phyloP scores from a whole-genome alignment of 2,888 invertebrate genomes.

The Ctena decussata region DNA sequence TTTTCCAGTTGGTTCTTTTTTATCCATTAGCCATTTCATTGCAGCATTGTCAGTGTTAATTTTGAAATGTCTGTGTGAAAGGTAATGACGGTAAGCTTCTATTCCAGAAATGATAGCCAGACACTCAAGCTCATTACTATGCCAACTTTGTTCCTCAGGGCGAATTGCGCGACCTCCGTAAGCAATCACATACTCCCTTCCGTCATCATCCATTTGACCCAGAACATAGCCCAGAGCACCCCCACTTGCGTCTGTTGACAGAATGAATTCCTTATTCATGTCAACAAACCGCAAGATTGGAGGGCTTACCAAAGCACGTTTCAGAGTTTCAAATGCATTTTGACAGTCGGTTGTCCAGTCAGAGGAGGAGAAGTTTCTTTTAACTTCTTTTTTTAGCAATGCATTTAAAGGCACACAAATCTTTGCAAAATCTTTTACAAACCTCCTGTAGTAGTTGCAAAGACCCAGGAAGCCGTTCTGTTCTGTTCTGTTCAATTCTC shows the following conservation, averaged over 20 bases:
- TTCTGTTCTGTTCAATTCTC: no score
- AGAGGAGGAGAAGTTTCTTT: neutral
- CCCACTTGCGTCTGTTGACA: slow-evolving; percentile 43
- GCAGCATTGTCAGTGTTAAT: slow-evolving; percentile 27
- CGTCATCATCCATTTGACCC: slow-evolving; percentile 20
- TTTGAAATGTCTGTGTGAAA: slow-evolving; percentile 13
- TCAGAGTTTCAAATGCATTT: neutral
- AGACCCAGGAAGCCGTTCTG: no score
- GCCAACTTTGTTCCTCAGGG: slow-evolving; percentile 23
- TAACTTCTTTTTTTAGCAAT: neutral
- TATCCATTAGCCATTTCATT: slow-evolving; percentile 6
- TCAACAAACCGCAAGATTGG: slow-evolving; percentile 19
- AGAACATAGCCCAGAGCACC: slow-evolving; percentile 32
- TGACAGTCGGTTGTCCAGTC: neutral
- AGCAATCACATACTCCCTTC: neutral
- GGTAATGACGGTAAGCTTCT: slow-evolving; percentile 7
- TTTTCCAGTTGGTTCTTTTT: slow-evolving; percentile 12
- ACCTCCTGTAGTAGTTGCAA: slow-evolving; percentile 59
- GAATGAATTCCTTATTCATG: slow-evolving; percentile 23
- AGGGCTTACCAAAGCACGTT: neutral
- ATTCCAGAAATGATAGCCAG: slow-evolving; percentile 29
- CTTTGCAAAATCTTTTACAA: slow-evolving; percentile 51
- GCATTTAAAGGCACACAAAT: slow-evolving; percentile 28
- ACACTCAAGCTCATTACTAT: slow-evolving; percentile 31
- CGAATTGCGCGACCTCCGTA: slow-evolving; percentile 5